Conservation (phyloP, 2,113 vertebrate species). For the Dicerorhinus sumatrensis region DNA sequence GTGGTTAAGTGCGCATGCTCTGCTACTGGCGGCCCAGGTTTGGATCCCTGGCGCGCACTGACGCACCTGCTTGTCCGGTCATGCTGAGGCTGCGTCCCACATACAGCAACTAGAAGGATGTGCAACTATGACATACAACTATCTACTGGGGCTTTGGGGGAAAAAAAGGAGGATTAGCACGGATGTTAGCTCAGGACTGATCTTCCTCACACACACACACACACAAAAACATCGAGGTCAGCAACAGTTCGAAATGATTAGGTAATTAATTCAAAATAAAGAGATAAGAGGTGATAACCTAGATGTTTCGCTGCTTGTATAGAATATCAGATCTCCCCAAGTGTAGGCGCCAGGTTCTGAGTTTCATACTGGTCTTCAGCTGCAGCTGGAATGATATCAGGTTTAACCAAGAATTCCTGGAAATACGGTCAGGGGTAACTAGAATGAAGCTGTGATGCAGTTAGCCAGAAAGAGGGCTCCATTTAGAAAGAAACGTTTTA, state of each 20-base stretch:
- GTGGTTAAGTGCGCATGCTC: no score
- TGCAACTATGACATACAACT: no score
- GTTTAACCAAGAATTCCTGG: conserved; percentile 12
- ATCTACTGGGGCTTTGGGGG: no score
- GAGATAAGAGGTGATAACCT: conserved; percentile 7
- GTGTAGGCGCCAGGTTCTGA: not conserved
- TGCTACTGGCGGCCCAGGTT: no score
- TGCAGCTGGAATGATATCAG: not conserved
- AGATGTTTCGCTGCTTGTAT: not conserved
- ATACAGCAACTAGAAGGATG: no score
- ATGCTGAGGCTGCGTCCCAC: no score
- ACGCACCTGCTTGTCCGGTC: no score
- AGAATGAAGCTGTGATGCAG: not conserved
- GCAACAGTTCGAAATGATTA: not conserved
- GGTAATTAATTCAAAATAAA: conserved; percentile 33
- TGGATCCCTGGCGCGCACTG: no score
- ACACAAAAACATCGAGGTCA: not conserved
- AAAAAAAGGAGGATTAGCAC: no score
- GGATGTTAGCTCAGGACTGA: no score
- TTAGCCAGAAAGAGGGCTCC: not conserved
- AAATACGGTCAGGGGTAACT: not conserved
- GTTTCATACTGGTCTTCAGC: not conserved
- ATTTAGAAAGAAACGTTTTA: not conserved
- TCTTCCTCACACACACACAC: no score
- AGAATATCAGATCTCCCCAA: not conserved